Conservation (phyloP, 2,888 invertebrate genomes). For the Osedax fenrisi region DNA sequence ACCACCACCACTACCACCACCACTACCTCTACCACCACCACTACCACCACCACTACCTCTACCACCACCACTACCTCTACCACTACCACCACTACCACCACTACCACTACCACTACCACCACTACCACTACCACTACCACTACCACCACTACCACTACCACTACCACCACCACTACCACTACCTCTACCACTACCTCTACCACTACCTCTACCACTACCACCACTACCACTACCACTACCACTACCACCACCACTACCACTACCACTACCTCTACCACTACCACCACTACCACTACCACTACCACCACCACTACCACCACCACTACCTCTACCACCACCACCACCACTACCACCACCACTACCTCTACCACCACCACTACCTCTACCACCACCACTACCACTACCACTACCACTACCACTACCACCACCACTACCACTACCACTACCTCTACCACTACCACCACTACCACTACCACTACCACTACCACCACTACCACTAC, state of each 20-base stretch:
- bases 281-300: background rate
- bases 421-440: background rate
- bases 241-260: constrained; percentile 3
- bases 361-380: background rate
- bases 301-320: background rate
- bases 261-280: background rate
- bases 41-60: background rate
- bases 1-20: background rate
- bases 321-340: background rate
- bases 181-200: constrained; percentile 2
- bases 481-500: background rate
- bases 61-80: background rate
- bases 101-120: background rate
- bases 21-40: background rate
- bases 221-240: background rate
- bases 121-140: background rate
- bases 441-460: background rate
- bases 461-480: background rate
- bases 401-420: background rate
- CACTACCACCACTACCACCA: background rate
- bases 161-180: background rate
- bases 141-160: background rate
- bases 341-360: too few relatives aligned
- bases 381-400: background rate
- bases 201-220: background rate